These are phyloP conservation scores for Tridacna crocea DNA, from an alignment of 2,888 invertebrate species.

Conservation along the genomic window DNA sequence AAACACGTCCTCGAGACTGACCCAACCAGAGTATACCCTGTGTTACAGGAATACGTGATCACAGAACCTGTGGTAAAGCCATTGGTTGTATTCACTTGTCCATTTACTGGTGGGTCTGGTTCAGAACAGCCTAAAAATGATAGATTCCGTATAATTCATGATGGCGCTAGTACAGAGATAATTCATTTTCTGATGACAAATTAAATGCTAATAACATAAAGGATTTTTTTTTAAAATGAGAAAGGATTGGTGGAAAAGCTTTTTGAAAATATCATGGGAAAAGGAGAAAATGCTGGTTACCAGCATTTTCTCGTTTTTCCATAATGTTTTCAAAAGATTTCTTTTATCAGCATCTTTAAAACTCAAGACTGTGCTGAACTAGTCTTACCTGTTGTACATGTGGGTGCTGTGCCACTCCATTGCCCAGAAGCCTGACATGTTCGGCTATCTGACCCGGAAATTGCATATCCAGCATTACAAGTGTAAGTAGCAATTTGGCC, in stretches of 20 bases:
- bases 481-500: conserved; percentile 44
- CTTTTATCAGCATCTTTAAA: too few relatives aligned
- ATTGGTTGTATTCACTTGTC: conserved; percentile 29
- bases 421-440: conserved; percentile 36
- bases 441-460: conserved; percentile 35
- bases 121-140: conserved; percentile 21
- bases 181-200: too few relatives aligned
- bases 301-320: background rate
- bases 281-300: background rate
- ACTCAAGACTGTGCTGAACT: background rate
- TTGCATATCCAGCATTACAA: conserved; percentile 44
- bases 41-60: conserved; percentile 21
- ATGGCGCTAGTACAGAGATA: background rate
- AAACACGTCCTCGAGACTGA: conserved; percentile 17
- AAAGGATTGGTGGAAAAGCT: too few relatives aligned
- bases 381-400: conserved; percentile 10
- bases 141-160: background rate
- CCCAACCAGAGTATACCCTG: conserved; percentile 31
- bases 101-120: conserved; percentile 25
- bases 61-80: conserved; percentile 13
- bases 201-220: too few relatives aligned
- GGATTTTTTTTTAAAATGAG: too few relatives aligned
- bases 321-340: too few relatives aligned
- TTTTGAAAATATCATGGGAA: too few relatives aligned
- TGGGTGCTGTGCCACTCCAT: conserved; percentile 34